These are phyloP conservation scores for Microctonus brassicae DNA, from an alignment of 2,888 invertebrate genomes.

Conservation along the genomic window DNA sequence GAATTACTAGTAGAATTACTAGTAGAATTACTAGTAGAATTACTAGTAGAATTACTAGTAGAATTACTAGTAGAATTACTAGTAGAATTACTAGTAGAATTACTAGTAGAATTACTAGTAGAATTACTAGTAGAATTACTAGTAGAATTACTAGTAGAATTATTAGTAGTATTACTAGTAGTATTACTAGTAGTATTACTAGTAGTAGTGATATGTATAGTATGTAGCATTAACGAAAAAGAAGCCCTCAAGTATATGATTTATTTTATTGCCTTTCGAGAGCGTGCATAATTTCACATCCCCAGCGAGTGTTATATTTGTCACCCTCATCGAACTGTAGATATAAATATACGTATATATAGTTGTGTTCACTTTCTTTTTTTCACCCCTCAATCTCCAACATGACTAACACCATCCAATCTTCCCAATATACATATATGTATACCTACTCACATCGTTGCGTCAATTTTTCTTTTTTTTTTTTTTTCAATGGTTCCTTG, in stretches of 20 bases:
- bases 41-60: no score
- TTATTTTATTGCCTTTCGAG: constrained; percentile 57
- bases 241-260: constrained; percentile 50
- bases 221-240: not conserved
- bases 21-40: no score
- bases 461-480: constrained; percentile 7
- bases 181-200: no score
- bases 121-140: no score
- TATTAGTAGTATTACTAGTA: no score
- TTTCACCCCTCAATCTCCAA: not conserved
- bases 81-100: no score
- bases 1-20: no score
- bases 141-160: no score
- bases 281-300: constrained; percentile 53
- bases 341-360: not conserved
- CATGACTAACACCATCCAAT: not conserved
- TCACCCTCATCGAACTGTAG: constrained; percentile 30
- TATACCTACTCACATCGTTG: constrained; percentile 8
- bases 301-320: constrained; percentile 48
- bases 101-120: no score
- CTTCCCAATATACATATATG: not conserved
- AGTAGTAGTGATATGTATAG: not conserved
- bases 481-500: not conserved
- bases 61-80: no score
- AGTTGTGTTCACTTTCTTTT: not conserved